Percentiles rank a stretch among this genome's conserved stretches.
Evolutionary conservation across 2,888 invertebrate genomes (phyloP).

Genomic region (Sinodicranocentrus sp.): DNA sequence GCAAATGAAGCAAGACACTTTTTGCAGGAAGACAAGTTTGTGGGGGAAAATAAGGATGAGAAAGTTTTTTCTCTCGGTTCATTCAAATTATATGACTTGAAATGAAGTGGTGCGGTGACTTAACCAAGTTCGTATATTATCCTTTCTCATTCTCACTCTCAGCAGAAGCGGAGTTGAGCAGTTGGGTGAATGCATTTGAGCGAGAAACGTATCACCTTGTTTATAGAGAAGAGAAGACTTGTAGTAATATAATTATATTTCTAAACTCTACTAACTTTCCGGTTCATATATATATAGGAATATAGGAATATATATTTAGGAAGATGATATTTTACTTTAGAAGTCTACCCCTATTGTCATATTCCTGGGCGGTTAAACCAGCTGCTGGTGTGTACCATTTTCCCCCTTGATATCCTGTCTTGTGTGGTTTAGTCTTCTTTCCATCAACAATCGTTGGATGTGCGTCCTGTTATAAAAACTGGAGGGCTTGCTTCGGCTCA

Average conservation of each 20-base stretch:
- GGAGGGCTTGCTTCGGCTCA: not conserved
- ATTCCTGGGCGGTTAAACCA: not conserved
- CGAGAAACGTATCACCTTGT: not conserved
- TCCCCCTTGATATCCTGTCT: not conserved
- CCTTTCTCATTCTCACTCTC: slow-evolving; percentile 43
- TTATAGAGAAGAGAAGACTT: no score
- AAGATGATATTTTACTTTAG: no score
- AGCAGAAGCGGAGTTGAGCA: slow-evolving; percentile 1
- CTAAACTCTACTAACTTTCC: no score
- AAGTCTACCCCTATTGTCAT: no score
- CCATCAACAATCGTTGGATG: not conserved
- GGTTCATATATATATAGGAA: no score
- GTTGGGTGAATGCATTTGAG: not conserved
- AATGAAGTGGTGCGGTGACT: slow-evolving; percentile 42
- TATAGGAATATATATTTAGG: no score
- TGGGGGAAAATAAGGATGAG: not conserved
- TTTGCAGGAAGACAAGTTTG: no score
- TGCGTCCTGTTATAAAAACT: not conserved
- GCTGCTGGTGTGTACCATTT: not conserved
- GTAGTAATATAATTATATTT: no score
- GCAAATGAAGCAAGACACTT: no score
- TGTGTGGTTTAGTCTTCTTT: not conserved
- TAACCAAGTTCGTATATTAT: slow-evolving; percentile 37
- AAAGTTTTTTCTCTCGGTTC: slow-evolving; percentile 40
- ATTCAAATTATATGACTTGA: slow-evolving; percentile 62